phyloP scores from a whole-genome alignment of 2,113 vertebrate species.

The Myotis lucifugus region DNA sequence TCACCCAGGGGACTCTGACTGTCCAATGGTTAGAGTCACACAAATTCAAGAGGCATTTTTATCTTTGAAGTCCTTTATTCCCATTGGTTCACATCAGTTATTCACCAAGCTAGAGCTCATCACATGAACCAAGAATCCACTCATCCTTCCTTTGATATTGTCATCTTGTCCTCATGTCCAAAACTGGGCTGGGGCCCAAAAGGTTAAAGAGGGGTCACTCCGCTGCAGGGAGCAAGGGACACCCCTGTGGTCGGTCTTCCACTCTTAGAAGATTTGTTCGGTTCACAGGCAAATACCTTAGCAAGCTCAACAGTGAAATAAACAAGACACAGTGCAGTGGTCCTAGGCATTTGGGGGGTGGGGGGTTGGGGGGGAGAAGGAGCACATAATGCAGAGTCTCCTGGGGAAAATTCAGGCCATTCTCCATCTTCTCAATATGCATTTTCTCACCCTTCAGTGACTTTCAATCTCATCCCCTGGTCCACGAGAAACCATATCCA shows the following conservation, averaged over 20 bases:
- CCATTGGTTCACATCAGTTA: neutral
- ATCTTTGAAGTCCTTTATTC: conserved; percentile 62
- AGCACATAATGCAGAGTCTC: conserved; percentile 21
- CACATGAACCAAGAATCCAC: neutral
- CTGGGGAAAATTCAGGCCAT: neutral
- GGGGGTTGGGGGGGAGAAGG: neutral
- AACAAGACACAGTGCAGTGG: conserved; percentile 22
- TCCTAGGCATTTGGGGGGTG: neutral
- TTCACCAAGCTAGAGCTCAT: neutral
- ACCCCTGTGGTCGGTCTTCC: neutral
- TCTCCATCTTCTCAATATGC: neutral
- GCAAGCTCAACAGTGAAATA: neutral
- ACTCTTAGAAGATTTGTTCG: neutral
- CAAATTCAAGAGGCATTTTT: neutral
- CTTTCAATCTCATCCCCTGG: neutral
- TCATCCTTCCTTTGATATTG: neutral
- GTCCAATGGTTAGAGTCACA: neutral
- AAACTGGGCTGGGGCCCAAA: neutral
- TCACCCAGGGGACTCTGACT: neutral
- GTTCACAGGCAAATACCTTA: neutral
- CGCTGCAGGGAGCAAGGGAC: neutral
- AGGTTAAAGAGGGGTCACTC: neutral
- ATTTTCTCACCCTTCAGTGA: conserved; percentile 27
- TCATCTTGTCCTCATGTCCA: neutral
- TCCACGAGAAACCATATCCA: conserved; percentile 21